A percentile compares a stretch with the other conserved stretches of the same genome.
These are phyloP conservation scores for Anas georgica DNA, from an alignment of 2,797 vertebrate genomes.

Conservation along the genomic window DNA sequence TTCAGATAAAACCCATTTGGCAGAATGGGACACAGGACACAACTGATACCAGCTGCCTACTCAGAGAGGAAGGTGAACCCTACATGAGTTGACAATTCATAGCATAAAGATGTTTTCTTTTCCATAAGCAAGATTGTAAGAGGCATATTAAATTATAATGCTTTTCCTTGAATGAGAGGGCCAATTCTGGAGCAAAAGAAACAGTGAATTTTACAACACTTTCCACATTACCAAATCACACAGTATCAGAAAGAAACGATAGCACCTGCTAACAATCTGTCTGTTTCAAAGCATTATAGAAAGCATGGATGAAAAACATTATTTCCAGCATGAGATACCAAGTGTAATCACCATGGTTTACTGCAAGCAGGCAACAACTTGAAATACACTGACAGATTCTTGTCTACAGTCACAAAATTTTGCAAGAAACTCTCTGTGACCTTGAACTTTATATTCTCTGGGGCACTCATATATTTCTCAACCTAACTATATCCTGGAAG, in stretches of 20 bases:
- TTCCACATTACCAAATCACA: not conserved
- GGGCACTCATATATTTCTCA: not conserved
- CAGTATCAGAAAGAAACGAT: not conserved
- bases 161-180: not conserved
- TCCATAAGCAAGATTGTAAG: not conserved
- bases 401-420: conserved; percentile 13
- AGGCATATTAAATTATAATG: not conserved
- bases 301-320: not conserved
- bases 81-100: not conserved
- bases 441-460: conserved; percentile 41
- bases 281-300: not conserved
- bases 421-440: conserved; percentile 38
- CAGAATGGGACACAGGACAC: not conserved
- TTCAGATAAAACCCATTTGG: not conserved
- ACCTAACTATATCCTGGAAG: conserved; percentile 32
- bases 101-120: not conserved
- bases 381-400: not conserved
- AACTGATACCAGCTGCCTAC: not conserved
- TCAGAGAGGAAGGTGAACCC: not conserved
- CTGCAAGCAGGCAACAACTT: not conserved
- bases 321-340: not conserved
- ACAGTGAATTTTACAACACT: not conserved
- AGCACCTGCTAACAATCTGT: conserved; percentile 6
- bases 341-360: not conserved
- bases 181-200: not conserved